Conservation (phyloP, 2,888 invertebrate species). For the Stratiomys singularior region DNA sequence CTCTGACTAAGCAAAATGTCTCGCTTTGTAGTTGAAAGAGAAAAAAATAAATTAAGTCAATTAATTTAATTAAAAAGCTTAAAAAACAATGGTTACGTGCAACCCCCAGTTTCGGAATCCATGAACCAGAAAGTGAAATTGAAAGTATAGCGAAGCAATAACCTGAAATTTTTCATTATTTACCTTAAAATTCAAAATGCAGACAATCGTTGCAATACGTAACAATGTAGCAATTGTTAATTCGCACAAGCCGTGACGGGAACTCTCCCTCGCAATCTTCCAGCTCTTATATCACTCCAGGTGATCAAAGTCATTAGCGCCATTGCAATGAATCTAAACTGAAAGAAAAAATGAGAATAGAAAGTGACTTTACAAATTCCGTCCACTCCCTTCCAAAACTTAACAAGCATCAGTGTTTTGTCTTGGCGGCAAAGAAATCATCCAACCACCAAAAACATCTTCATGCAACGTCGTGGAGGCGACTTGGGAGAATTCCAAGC, state of each 20-base stretch:
- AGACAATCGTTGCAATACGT: not conserved
- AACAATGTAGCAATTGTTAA: constrained; percentile 18
- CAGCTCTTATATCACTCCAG: constrained; percentile 24
- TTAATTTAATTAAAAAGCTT: too few relatives aligned
- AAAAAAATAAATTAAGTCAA: too few relatives aligned
- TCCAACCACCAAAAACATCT: not conserved
- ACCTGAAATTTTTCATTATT: not conserved
- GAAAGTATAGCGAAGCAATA: constrained; percentile 23
- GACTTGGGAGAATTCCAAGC: not conserved
- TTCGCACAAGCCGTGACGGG: constrained; percentile 18
- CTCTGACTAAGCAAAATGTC: too few relatives aligned
- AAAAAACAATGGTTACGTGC: not conserved
- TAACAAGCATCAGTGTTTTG: not conserved
- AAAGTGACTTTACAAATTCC: constrained; percentile 15
- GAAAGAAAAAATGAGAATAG: constrained; percentile 9
- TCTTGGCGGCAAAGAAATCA: too few relatives aligned
- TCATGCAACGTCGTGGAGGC: not conserved
- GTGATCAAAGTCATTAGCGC: constrained; percentile 13
- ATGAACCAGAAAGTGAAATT: not conserved
- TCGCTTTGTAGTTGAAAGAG: too few relatives aligned
- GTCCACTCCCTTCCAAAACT: not conserved
- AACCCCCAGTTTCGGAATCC: not conserved
- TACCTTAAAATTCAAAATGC: too few relatives aligned
- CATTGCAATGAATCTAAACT: not conserved
- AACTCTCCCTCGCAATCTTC: constrained; percentile 24